phyloP scores from a whole-genome alignment of 2,113 vertebrate species.

The Coryphaenoides rupestris region DNA sequence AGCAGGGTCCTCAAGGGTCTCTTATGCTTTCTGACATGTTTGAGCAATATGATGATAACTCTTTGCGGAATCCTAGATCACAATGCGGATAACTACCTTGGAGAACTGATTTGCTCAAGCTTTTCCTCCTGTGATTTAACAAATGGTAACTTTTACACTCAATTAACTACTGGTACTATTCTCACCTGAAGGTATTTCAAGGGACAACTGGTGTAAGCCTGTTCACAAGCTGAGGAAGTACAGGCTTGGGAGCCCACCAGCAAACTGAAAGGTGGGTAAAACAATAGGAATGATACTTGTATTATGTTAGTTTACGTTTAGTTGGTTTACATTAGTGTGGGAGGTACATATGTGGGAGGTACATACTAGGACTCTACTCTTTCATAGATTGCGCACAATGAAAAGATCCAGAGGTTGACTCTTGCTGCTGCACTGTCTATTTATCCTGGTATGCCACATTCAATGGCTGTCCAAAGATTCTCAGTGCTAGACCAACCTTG shows the following conservation, averaged over 20 bases:
- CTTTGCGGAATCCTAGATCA: conserved; percentile 68
- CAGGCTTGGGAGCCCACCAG: conserved; percentile 89
- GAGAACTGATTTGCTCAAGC: conserved; percentile 88
- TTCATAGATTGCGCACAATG: not conserved
- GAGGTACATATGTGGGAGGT: too few relatives aligned
- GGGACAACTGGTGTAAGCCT: conserved; percentile 99
- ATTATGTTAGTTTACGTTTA: too few relatives aligned
- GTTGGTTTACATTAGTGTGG: too few relatives aligned
- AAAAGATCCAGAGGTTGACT: not conserved
- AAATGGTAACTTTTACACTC: too few relatives aligned
- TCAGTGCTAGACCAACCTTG: conserved; percentile 48
- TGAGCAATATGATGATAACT: conserved; percentile 82
- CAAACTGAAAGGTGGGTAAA: conserved; percentile 89
- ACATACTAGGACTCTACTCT: too few relatives aligned
- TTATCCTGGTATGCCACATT: conserved; percentile 51
- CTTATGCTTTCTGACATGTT: conserved; percentile 32
- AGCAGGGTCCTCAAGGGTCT: too few relatives aligned
- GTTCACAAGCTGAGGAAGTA: conserved; percentile 98
- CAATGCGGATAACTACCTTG: conserved; percentile 87
- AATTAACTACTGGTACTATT: too few relatives aligned
- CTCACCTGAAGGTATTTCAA: conserved; percentile 86
- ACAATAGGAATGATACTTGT: too few relatives aligned
- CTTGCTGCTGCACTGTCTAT: conserved; percentile 45
- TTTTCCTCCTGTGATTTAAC: not conserved
- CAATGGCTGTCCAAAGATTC: conserved; percentile 45